Base-by-base conservation (phyloP, 2,113 vertebrate genomes). In the Lepus timidus region DNA sequence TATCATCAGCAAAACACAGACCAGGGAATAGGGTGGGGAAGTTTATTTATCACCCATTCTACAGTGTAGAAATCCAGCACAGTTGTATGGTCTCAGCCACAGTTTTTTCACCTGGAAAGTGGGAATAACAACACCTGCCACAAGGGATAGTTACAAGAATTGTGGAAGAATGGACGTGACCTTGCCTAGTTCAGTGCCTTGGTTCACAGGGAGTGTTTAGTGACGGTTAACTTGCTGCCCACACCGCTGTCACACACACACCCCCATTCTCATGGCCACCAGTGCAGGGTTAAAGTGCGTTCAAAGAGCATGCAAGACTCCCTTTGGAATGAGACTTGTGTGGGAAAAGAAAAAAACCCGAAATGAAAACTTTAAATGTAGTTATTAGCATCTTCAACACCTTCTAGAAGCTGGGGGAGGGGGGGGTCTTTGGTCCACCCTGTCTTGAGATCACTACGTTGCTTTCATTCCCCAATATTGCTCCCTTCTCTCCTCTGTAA, bases 21-120 rank as follows among this genome's bases (percentile, higher is more conserved):
- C 11, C 3, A 33, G 22, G 52, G 10, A 12, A 10, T 61, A 39
- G 44, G 14, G 20, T 74, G 22, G 67, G 19, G 91, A 91, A 25
- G 52, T 44, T 44, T 49, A 16, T 33, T 17, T 52, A 39, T 20
- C 39, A 71, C 39, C 9, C 22, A 29, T 80, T 31, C 14, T 17
- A 17, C 22, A 23, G 14, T 3, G 16, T 79, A n/a, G 82, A 33
- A 33, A 49, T 3, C n/a, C 49, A 67, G 64, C 36, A 87, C 14
- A 22, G 25, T 71, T 64, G 55, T 14, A 64, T 71, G 29, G 31
- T 29, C 55, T 81, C 70, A 5, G n/a, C 16, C 85, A 88, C 51
- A 25, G 49, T 65, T 88, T 95, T n/a, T 70, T 39, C 39, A 88
- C 71, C 85, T 65, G 33, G 62, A 76, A 85, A 88, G 55, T 39